Base-by-base conservation (phyloP, 2,113 vertebrate genomes). In the Burhinus bistriatus region DNA sequence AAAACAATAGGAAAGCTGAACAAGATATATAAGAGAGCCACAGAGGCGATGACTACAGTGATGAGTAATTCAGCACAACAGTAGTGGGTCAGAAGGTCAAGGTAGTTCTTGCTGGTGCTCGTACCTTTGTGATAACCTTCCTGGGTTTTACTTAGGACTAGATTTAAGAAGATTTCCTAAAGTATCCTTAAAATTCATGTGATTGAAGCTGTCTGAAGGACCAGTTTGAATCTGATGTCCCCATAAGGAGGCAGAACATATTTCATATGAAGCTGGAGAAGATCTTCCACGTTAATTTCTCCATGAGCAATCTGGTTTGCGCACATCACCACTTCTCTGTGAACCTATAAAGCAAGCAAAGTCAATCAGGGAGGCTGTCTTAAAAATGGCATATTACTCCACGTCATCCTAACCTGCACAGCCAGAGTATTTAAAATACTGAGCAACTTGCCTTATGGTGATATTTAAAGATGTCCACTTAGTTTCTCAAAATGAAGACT, bases 331-430 rank as follows among this genome's bases (percentile, higher is more conserved):
- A 42, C 15, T 55, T 23, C 23, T 38, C 57, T 59, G 9, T 62
- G 79, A 88, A 30, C 8, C 29, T 34, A 40, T 11, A 32, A 4
- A 76, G 9, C 32, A 69, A 59, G 6, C 0, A 3, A 7, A 1
- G 1, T 32, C 2, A 0, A 21, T 6, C 8, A 7, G 4, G 9
- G 9, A 13, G 4, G 3, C 9, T 86, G 36, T 18, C 34, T 83
- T 76, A 19, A 82, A 71, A 92, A 32, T 6, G 7, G 1, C 10
- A 14, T 26, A 15, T 55, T 70, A 26, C 6, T 73, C n/a, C 13
- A 16, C 16, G 15, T 30, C 54, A 69, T 32, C 23, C 15, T 44
- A 83, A 61, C 5, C 20, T 76, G 21, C 38, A 47, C 22, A 72
- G 66, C 4, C 29, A 92, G 40, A 29, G 7, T n/a, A 40, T 38